A percentile compares a stretch with the other conserved stretches of the same genome.
Evolutionary conservation across 2,888 invertebrate genomes (phyloP).

Genomic region (Hybos culiciformis): DNA sequence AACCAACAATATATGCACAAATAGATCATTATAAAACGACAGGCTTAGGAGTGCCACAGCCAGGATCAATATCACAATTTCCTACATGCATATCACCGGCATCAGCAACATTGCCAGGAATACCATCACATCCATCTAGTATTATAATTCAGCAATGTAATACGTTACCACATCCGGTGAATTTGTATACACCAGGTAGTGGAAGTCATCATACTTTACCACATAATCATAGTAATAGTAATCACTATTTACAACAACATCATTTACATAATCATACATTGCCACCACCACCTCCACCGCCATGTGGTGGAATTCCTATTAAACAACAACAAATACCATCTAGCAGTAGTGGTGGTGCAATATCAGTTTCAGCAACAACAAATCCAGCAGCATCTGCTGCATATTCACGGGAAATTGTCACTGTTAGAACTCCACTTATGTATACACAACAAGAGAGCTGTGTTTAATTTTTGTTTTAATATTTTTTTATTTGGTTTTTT

Average conservation of each 20-base stretch:
- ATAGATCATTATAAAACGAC: constrained; percentile 52
- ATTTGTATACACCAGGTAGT: background rate
- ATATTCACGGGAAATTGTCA: constrained; percentile 47
- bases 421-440: constrained; percentile 52
- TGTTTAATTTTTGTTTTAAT: constrained; percentile 38
- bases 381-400: constrained; percentile 20
- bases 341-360: background rate
- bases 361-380: background rate
- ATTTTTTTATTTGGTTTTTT: background rate
- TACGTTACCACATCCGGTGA: background rate
- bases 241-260: background rate
- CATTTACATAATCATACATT: background rate
- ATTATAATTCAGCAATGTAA: background rate
- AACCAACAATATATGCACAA: constrained; percentile 60
- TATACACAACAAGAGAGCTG: constrained; percentile 54
- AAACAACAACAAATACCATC: background rate
- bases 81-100: constrained; percentile 37
- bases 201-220: background rate
- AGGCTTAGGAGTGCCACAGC: constrained; percentile 17
- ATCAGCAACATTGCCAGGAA: too few relatives aligned
- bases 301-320: background rate
- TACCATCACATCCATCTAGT: constrained; percentile 29
- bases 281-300: background rate
- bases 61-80: constrained; percentile 29
- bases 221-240: constrained; percentile 1